These are phyloP conservation scores for Aphrophora alni DNA, from an alignment of 2,888 invertebrate species.

Conservation along the genomic window DNA sequence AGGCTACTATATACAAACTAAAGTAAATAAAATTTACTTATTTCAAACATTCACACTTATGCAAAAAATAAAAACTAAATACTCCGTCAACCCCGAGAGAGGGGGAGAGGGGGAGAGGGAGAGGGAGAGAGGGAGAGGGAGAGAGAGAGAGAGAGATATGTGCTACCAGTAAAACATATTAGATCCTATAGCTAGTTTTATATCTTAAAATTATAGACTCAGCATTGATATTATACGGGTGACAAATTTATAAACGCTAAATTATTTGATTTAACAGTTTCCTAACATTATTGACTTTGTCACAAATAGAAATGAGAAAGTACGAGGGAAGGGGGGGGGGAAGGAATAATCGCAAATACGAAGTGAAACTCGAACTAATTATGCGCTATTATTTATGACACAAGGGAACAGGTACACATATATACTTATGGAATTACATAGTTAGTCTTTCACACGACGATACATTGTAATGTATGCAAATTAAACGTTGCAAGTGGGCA, in stretches of 20 bases:
- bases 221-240: too few species aligned
- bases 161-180: too few species aligned
- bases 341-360: not conserved
- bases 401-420: not conserved
- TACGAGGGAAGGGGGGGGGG: not conserved
- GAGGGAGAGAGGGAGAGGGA: too few species aligned
- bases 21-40: too few species aligned
- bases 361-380: not conserved
- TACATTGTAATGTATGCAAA: conserved; percentile 2
- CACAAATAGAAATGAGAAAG: not conserved
- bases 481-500: not conserved
- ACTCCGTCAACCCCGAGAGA: too few species aligned
- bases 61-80: too few species aligned
- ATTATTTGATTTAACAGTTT: not conserved
- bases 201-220: too few species aligned
- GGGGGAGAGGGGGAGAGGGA: too few species aligned
- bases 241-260: not conserved
- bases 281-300: not conserved
- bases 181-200: too few species aligned
- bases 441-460: not conserved
- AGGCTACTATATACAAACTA: too few species aligned
- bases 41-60: too few species aligned
- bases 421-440: not conserved
- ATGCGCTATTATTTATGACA: not conserved
- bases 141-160: too few species aligned